Evolutionary conservation across 2,888 invertebrate genomes (phyloP).

Genomic region (Marronus borbonicus): DNA sequence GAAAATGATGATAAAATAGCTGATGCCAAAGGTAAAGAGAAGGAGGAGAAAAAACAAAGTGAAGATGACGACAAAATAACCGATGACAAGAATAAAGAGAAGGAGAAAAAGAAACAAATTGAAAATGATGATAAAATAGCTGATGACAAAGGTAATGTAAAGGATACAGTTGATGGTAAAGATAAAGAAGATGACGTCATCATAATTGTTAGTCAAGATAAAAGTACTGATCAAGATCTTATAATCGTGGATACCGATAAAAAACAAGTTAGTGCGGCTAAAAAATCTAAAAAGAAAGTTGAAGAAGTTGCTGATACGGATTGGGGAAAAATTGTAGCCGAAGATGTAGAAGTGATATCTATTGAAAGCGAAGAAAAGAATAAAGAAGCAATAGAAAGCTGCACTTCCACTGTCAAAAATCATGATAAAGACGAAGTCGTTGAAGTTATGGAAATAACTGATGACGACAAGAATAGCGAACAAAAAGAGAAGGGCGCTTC

Average conservation of each 20-base stretch:
- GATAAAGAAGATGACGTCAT: neutral
- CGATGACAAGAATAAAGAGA: conserved; percentile 62
- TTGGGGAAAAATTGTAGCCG: conserved; percentile 30
- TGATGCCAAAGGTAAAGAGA: conserved; percentile 62
- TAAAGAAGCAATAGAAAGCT: conserved; percentile 57
- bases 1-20: neutral
- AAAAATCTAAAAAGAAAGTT: neutral
- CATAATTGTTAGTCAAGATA: neutral
- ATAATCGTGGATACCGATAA: neutral
- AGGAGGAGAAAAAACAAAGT: conserved; percentile 53
- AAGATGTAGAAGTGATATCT: conserved; percentile 56
- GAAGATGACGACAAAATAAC: neutral
- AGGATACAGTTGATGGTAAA: neutral
- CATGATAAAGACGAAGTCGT: neutral
- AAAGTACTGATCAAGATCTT: neutral
- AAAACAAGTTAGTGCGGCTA: neutral
- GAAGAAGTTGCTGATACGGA: neutral
- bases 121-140: neutral
- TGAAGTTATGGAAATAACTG: neutral
- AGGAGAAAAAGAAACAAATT: conserved; percentile 53
- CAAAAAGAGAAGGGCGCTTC: too few relatives aligned
- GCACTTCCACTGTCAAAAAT: conserved; percentile 1
- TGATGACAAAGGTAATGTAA: conserved; percentile 30
- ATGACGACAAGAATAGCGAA: neutral
- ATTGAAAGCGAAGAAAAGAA: neutral